Base-by-base conservation (phyloP, 2,888 invertebrate species). In the Caenorhabditis sinica region DNA sequence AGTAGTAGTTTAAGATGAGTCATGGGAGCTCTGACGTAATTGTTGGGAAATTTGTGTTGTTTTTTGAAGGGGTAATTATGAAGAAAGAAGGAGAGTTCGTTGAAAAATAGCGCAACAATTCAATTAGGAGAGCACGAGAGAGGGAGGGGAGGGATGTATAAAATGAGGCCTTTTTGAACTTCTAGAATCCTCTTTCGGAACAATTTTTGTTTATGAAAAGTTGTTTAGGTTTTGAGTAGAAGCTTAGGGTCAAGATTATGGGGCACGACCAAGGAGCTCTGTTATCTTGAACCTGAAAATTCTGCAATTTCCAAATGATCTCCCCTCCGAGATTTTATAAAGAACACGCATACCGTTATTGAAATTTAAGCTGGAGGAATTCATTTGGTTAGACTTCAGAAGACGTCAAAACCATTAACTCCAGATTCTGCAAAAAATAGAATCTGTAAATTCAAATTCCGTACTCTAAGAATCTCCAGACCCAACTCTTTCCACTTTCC, bases 131-230 rank as follows among this genome's bases (percentile, higher is more conserved):
- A 51, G 51, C 5, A 23, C 5, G 51, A 13, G 20, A 13, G 20
- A 20, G 51, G 51, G n/a, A n/a, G n/a, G n/a, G 20, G 2, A 51
- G 17, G 23, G 45, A 45, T 51, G n/a, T 51, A 51, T n/a, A 51
- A 51, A 3, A 51, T 51, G 51, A 51, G 9, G n/a, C n/a, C 51
- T 51, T 51, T 51, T 51, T 51, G 51, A 23, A 20, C 51, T 51
- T 56, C 56, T 56, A 28, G 56, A 56, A 28, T 20, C 25, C 28
- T 56, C 15, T 15, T 15, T 49, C 5, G 11, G 28, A 28, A 53
- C n/a, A 20, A 23, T 20, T 20, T 53, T n/a, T 20, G 53, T 33
- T 33, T 33, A 33, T 33, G 33, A 33, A 40, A 11, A 20, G 4
- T 51, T 13, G 51, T 51, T 51, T 51, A 6, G 9, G 5, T 51